A percentile compares a stretch with the other conserved stretches of the same genome.
These are phyloP conservation scores for Macaria notata DNA, from an alignment of 2,888 invertebrate species.

Conservation along the genomic window DNA sequence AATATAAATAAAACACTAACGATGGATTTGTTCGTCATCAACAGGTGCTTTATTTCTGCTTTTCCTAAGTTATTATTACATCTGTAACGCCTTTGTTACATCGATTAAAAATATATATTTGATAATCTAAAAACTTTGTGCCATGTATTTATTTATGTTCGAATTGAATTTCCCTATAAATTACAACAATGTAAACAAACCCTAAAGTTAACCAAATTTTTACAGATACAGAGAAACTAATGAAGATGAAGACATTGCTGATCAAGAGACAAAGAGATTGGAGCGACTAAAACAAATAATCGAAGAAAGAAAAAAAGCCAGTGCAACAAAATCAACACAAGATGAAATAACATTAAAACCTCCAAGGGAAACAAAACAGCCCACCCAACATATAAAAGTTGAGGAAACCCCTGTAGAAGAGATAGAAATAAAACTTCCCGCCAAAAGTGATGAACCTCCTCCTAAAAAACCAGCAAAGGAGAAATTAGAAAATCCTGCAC, in stretches of 20 bases:
- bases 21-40: constrained; percentile 87
- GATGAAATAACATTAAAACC: constrained; percentile 45
- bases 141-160: too few species aligned
- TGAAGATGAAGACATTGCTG: constrained; percentile 54
- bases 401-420: constrained; percentile 17
- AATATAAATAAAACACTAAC: not conserved
- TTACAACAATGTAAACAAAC: too few species aligned
- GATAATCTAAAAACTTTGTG: too few species aligned
- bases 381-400: constrained; percentile 42
- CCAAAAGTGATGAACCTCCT: constrained; percentile 28
- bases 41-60: constrained; percentile 75
- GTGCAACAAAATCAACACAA: constrained; percentile 46
- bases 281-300: constrained; percentile 83
- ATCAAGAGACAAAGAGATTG: constrained; percentile 81
- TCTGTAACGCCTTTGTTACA: too few species aligned
- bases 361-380: constrained; percentile 25
- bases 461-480: constrained; percentile 22
- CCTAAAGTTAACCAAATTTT: too few species aligned
- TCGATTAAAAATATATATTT: too few species aligned
- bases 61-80: not conserved
- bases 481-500: constrained; percentile 34
- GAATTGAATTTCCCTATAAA: too few species aligned
- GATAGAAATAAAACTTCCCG: not conserved
- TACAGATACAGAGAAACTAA: constrained; percentile 73
- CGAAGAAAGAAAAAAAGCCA: constrained; percentile 75